phyloP scores from a whole-genome alignment of 2,888 invertebrate species.

The Drosophila austrosaltans region DNA sequence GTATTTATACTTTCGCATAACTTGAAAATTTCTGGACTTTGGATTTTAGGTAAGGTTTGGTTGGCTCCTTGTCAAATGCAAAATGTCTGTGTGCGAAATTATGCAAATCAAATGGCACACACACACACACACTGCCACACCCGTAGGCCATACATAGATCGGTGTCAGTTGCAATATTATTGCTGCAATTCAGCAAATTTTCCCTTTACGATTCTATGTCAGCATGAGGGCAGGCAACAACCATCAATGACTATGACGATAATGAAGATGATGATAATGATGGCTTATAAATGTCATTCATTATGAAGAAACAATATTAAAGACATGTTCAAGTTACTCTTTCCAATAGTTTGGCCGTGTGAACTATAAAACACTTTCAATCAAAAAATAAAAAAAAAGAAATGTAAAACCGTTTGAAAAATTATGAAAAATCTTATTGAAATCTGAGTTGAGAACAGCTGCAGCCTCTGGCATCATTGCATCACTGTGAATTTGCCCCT shows the following conservation, averaged over 20 bases:
- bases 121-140: conserved; percentile 6
- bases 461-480: too few species aligned
- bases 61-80: conserved; percentile 11
- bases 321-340: neutral
- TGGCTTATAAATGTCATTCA: conserved; percentile 11
- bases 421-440: conserved; percentile 50
- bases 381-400: conserved; percentile 10
- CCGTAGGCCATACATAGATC: conserved; percentile 36
- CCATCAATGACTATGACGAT: neutral
- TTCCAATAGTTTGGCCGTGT: neutral
- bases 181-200: conserved; percentile 74
- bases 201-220: conserved; percentile 21
- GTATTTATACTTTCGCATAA: neutral
- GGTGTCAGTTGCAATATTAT: conserved; percentile 75
- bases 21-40: neutral
- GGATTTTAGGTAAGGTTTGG: conserved; percentile 46
- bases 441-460: conserved; percentile 51
- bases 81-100: conserved; percentile 50
- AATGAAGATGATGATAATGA: neutral
- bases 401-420: conserved; percentile 30
- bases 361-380: neutral
- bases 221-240: conserved; percentile 11
- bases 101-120: conserved; percentile 78
- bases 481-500: too few species aligned
- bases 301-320: conserved; percentile 1